These are phyloP conservation scores for Pachliopta kotzebuea DNA, from an alignment of 2,888 invertebrate genomes.

Conservation along the genomic window DNA sequence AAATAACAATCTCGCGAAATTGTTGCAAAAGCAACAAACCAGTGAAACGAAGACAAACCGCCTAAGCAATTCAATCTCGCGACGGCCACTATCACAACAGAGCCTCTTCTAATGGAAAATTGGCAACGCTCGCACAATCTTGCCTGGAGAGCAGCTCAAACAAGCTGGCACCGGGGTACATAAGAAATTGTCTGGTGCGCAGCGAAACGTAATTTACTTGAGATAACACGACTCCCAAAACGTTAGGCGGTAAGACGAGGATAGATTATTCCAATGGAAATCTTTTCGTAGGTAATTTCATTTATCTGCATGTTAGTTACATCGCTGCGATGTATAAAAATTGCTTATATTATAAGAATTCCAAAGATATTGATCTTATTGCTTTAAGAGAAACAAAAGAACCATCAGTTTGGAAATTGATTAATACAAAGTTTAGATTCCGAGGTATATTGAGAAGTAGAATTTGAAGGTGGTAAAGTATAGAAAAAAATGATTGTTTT, in stretches of 20 bases:
- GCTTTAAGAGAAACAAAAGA: too few relatives aligned
- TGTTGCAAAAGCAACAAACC: constrained; percentile 61
- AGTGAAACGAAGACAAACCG: constrained; percentile 46
- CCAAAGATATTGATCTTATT: too few relatives aligned
- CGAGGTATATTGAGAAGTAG: too few relatives aligned
- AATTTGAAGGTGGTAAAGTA: too few relatives aligned
- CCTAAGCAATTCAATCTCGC: constrained; percentile 58
- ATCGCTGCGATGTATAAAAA: too few relatives aligned
- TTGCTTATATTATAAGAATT: too few relatives aligned
- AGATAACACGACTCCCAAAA: constrained; percentile 20
- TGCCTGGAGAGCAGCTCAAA: constrained; percentile 58
- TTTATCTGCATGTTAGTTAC: not conserved
- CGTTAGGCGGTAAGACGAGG: constrained; percentile 3
- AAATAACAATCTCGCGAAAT: constrained; percentile 41
- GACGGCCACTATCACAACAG: constrained; percentile 52
- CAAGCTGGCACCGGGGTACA: constrained; percentile 32
- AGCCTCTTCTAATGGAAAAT: constrained; percentile 60
- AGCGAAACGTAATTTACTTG: constrained; percentile 25
- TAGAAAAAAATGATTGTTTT: too few relatives aligned
- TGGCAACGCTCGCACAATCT: constrained; percentile 57
- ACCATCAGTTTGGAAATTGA: too few relatives aligned
- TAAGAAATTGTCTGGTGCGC: constrained; percentile 25
- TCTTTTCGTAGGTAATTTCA: not conserved
- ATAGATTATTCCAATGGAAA: not conserved
- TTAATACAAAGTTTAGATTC: too few relatives aligned